Evolutionary conservation across 2,888 invertebrate genomes (phyloP).

Genomic region (Hypomecis punctinalis): DNA sequence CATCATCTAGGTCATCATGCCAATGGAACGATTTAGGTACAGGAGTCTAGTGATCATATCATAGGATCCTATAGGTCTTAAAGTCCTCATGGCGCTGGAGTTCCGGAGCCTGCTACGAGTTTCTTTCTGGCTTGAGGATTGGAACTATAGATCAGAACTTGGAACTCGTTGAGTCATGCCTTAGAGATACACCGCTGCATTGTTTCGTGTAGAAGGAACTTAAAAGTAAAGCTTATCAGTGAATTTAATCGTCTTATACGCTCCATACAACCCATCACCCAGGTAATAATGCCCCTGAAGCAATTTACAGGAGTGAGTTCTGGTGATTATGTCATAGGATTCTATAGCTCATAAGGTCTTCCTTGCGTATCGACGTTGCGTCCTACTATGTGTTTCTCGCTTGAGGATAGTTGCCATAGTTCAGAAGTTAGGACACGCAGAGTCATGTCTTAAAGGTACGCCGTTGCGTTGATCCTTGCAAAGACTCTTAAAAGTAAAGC

Average conservation of each 20-base stretch:
- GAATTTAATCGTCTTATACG: conserved; percentile 72
- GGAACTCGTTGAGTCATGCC: background rate
- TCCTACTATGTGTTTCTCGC: conserved; percentile 59
- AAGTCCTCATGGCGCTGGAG: conserved; percentile 59
- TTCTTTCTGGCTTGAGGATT: conserved; percentile 71
- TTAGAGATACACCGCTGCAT: too few species aligned
- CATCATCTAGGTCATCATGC: conserved; percentile 71
- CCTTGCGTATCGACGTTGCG: conserved; percentile 64
- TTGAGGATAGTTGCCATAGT: conserved; percentile 74
- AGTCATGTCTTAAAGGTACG: background rate
- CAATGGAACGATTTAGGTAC: conserved; percentile 65
- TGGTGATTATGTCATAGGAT: conserved; percentile 73
- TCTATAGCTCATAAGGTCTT: conserved; percentile 48
- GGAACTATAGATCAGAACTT: conserved; percentile 68
- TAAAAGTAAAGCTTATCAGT: conserved; percentile 54
- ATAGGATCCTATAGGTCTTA: conserved; percentile 59
- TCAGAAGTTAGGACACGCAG: conserved; percentile 43
- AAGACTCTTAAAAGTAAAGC: conserved; percentile 40
- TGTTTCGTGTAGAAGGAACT: background rate
- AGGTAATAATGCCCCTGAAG: conserved; percentile 59
- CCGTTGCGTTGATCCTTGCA: background rate
- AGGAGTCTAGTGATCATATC: conserved; percentile 75
- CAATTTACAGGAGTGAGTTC: conserved; percentile 73
- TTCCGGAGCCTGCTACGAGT: conserved; percentile 56
- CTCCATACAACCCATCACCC: conserved; percentile 71